Conservation (phyloP, 2,797 vertebrate genomes). For the Botia almorhae region DNA sequence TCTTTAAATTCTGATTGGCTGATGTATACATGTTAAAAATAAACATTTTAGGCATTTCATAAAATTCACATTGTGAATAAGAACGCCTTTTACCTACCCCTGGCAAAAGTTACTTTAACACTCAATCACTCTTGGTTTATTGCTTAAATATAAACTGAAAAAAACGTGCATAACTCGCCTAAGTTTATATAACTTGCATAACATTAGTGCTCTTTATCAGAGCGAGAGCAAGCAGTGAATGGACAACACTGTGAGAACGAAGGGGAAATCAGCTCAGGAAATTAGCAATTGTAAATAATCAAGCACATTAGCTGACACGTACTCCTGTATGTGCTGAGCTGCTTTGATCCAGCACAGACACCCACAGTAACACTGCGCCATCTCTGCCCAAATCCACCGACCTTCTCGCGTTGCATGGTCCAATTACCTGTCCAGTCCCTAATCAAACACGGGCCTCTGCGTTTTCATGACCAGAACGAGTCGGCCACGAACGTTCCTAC, state of each 20-base stretch:
- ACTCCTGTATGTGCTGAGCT: slow-evolving; percentile 33
- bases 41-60: too few species aligned
- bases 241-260: slow-evolving; percentile 63
- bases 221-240: slow-evolving; percentile 64
- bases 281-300: slow-evolving; percentile 60
- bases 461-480: slow-evolving; percentile 49
- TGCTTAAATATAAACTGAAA: too few species aligned
- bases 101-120: too few species aligned
- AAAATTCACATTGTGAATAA: too few species aligned
- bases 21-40: too few species aligned
- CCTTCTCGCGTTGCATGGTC: slow-evolving; percentile 56
- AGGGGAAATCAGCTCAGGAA: slow-evolving; percentile 65
- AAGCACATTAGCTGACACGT: slow-evolving; percentile 64
- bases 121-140: too few species aligned
- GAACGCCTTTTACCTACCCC: too few species aligned
- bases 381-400: slow-evolving; percentile 45
- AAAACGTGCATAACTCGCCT: background rate
- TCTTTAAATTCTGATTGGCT: too few species aligned
- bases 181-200: background rate
- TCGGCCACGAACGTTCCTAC: slow-evolving; percentile 44
- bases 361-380: slow-evolving; percentile 61
- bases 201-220: background rate
- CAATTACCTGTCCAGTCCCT: slow-evolving; percentile 63
- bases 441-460: slow-evolving; percentile 59
- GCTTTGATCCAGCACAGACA: slow-evolving; percentile 64